Percentiles rank a stretch among this genome's conserved stretches.
Conservation (phyloP, 2,797 vertebrate species). For the Poeciliopsis gracilis region DNA sequence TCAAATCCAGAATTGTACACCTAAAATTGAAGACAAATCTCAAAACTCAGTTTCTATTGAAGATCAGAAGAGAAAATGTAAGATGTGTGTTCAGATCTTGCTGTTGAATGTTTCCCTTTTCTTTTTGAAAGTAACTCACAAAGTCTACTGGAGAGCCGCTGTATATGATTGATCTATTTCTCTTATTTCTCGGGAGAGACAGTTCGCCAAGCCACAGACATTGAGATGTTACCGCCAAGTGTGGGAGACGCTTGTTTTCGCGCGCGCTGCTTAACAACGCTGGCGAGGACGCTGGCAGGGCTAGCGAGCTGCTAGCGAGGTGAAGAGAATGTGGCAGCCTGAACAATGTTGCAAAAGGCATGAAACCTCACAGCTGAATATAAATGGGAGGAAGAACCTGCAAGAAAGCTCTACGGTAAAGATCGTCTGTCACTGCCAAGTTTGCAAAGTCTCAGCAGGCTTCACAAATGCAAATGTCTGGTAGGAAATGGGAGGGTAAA, state of each 20-base stretch:
- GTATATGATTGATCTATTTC: not conserved
- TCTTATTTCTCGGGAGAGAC: not conserved
- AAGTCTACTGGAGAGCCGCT: not conserved
- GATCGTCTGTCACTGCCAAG: constrained; percentile 65
- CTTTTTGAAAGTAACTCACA: not conserved
- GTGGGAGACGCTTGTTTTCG: constrained; percentile 52
- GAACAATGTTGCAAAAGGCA: constrained; percentile 57
- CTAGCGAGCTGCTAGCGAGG: constrained; percentile 27
- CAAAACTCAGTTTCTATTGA: not conserved
- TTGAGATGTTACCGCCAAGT: constrained; percentile 25
- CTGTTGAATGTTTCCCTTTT: not conserved
- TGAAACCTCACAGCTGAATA: constrained; percentile 55
- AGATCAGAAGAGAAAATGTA: not conserved
- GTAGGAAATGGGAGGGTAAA: not conserved
- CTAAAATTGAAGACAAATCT: not conserved
- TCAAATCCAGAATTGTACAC: not conserved
- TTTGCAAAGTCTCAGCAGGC: constrained; percentile 62
- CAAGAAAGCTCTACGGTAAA: constrained; percentile 36
- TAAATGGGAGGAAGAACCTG: constrained; percentile 59
- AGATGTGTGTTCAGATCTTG: not conserved
- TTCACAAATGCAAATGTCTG: constrained; percentile 18
- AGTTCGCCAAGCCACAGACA: constrained; percentile 13
- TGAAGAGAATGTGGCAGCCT: constrained; percentile 53
- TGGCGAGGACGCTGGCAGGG: constrained; percentile 42
- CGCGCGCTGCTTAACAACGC: constrained; percentile 29